Conservation (phyloP, 2,888 invertebrate genomes). For the Lasius platythorax region DNA sequence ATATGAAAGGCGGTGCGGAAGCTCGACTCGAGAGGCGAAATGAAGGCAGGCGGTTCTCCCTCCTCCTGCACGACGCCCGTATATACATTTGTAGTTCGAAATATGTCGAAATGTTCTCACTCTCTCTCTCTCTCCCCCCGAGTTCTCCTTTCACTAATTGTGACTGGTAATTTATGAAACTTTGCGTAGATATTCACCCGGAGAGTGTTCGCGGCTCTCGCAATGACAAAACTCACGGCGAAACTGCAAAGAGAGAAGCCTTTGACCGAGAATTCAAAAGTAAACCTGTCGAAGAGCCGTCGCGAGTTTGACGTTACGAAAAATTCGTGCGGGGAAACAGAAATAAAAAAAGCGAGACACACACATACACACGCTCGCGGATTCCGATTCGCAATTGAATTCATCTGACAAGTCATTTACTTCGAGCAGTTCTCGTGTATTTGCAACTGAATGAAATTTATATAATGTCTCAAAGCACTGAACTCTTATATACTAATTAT, state of each 20-base stretch:
- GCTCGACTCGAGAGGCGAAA: constrained; percentile 35
- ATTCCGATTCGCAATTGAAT: constrained; percentile 19
- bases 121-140: constrained; percentile 1
- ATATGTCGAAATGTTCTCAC: constrained; percentile 66
- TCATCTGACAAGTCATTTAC: not conserved
- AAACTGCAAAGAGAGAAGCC: constrained; percentile 70
- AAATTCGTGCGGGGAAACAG: constrained; percentile 36
- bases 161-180: constrained; percentile 71
- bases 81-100: constrained; percentile 63
- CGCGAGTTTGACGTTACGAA: constrained; percentile 61
- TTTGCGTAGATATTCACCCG: constrained; percentile 40
- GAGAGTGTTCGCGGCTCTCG: not conserved
- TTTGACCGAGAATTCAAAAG: constrained; percentile 65
- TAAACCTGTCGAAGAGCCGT: constrained; percentile 68
- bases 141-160: constrained; percentile 75
- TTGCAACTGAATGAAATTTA: not conserved
- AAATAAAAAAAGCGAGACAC: constrained; percentile 1
- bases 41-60: constrained; percentile 48
- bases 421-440: not conserved
- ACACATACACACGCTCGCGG: not conserved
- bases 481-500: not conserved
- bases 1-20: constrained; percentile 57
- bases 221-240: constrained; percentile 33
- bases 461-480: not conserved
- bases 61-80: constrained; percentile 40